Conservation (phyloP, 1,140 invertebrate genomes). For the Ceratina australensis region DNA sequence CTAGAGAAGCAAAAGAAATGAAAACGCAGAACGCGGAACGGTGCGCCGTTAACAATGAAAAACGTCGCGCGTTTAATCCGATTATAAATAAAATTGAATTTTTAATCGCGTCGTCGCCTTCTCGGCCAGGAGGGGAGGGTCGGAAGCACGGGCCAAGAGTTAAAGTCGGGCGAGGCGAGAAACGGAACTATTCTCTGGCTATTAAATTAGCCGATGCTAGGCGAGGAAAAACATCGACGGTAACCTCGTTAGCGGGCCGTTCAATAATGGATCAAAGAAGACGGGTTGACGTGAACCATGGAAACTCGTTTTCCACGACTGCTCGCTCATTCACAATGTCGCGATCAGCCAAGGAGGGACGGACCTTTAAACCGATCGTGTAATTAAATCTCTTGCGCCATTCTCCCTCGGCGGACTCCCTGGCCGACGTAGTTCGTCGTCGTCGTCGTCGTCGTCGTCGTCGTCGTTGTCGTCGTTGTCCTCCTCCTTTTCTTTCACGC, state of each 20-base stretch:
- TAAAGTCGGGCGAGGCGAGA: conserved; percentile 28
- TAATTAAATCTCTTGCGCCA: conserved; percentile 60
- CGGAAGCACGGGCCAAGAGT: conserved; percentile 10
- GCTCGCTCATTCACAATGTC: conserved; percentile 24
- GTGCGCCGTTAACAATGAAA: conserved; percentile 6
- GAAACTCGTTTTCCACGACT: conserved; percentile 22
- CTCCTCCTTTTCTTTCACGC: conserved; percentile 16
- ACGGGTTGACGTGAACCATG: not conserved
- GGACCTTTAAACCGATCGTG: conserved; percentile 57
- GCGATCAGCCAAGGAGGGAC: conserved; percentile 36
- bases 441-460: not conserved
- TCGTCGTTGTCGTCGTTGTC: not conserved
- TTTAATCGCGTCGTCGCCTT: conserved; percentile 23
- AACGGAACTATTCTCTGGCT: conserved; percentile 5
- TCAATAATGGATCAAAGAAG: conserved; percentile 47
- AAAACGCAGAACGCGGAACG: not conserved
- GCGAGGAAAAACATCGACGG: conserved; percentile 21
- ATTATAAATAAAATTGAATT: conserved; percentile 50
- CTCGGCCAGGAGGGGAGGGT: too few species aligned
- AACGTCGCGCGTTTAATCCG: conserved; percentile 23
- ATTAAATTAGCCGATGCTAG: conserved; percentile 30
- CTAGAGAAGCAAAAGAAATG: not conserved
- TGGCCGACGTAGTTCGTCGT: not conserved
- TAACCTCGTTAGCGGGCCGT: conserved; percentile 43
- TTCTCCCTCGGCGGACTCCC: not conserved